Base-by-base conservation (phyloP, 2,888 invertebrate genomes). In the Scelioninae gen. 2 region DNA sequence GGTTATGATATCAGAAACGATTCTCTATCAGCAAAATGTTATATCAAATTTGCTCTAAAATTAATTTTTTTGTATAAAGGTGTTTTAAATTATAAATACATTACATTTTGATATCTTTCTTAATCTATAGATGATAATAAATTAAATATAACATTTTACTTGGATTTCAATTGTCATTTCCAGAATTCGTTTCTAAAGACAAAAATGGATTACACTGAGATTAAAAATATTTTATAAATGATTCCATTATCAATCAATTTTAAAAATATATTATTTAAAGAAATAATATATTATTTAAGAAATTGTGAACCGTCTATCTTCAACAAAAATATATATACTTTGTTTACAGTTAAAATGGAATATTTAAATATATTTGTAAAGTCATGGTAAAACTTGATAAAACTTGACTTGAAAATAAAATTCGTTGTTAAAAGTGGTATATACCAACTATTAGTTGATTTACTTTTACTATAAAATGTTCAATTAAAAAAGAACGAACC, bases 291-390 rank as follows among this genome's bases (percentile, higher is more conserved):
- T 16, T 1, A 16, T 16, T 19, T 43, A 4, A 1, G 7, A 25
- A 28, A 46, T n/a, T n/a, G n/a, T n/a, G n/a, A n/a, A n/a, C n/a
- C n/a, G n/a, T n/a, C n/a, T n/a, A n/a, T n/a, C 11, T 35, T 22
- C 15, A 45, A 58, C 45, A 45, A 58, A 58, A 58, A 58, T 58
- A 58, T 45, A 58, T 15, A 55, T 53, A 53, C n/a, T 41, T 41
- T 55, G 6, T 25, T 39, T 11, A 37, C 4, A 5, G 16, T 39
- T 39, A 39, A 16, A 16, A 15, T n/a, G 25, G 25, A 25, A 48
- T 31, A 31, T 13, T 37, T 39, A 53, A 35, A 25, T 25, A 31
- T 39, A 37, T 39, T 16, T 2, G 7, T 39, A 16, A 39, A 39
- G 10, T 15, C 16, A 39, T 18, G 31, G 11, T 5, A 13, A 16